Base-by-base conservation (phyloP, 2,797 vertebrate species). In the Diplodus sargus region DNA sequence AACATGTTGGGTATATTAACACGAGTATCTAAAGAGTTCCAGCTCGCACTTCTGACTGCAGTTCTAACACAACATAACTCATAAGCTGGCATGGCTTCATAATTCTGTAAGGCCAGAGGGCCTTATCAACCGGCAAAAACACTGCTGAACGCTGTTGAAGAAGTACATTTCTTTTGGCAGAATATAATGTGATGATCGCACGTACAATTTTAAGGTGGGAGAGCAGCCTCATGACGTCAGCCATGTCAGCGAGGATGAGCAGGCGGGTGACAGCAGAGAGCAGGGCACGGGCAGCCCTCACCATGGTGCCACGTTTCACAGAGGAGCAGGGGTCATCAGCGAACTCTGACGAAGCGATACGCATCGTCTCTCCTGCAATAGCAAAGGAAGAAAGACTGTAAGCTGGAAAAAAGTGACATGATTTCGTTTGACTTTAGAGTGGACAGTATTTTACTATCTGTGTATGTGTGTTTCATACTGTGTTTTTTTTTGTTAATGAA, bases 231-330 rank as follows among this genome's bases (percentile, higher is more conserved):
- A 99, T 99, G 94, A 99, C 98, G 0, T 99, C 98, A 0, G 98
- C 98, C 98, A 99, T 99, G 86, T 99, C 98, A 0, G 98, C 98
- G 61, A 99, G 93, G 94, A 99, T 99, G 91, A 99, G 98, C 57
- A 99, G 92, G 63, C 98, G 97, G 0, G 98, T 99, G 81, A 99
- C 98, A 0, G 98, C 98, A 0, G 98, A 99, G 0, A 99, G 96
- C 82, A 99, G 92, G 47, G 98, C 97, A 0, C 98, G 96, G 11
- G 98, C 98, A 0, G 98, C 98, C 61, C 98, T 96, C 84, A 99
- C 98, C 98, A 99, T 99, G 61, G 98, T 99, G 64, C 98, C 98
- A 0, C 98, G 95, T 77, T 99, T 99, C 91, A 99, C 98, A 0
- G 98, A 99, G 0, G 98, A 99, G 70, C 98, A 99, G 0, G 98